phyloP scores from a whole-genome alignment of 2,888 invertebrate genomes.

The Deilephila porcellus region DNA sequence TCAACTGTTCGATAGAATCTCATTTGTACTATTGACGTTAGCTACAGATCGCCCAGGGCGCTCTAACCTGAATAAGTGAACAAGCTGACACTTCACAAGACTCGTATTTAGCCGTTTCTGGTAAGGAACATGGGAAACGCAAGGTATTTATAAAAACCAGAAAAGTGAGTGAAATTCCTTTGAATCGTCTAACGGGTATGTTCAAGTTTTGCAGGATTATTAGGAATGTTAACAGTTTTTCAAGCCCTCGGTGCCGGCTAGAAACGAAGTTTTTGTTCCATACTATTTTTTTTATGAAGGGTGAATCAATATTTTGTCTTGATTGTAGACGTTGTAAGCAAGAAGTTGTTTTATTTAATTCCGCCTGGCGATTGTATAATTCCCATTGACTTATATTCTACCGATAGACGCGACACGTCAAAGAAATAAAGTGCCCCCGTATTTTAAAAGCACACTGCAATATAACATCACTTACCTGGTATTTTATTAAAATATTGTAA shows the following conservation, averaged over 20 bases:
- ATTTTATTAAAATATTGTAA: too few relatives aligned
- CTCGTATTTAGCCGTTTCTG: conserved; percentile 20
- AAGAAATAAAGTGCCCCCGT: too few relatives aligned
- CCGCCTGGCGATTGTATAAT: too few relatives aligned
- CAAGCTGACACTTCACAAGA: conserved; percentile 11
- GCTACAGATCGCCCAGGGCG: not conserved
- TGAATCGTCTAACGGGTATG: conserved; percentile 11
- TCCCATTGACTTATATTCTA: too few relatives aligned
- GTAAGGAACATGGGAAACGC: conserved; percentile 15
- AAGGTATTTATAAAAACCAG: conserved; percentile 13
- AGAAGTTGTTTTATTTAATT: too few relatives aligned
- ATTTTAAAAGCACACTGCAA: too few relatives aligned
- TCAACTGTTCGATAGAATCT: conserved; percentile 11
- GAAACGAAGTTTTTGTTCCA: not conserved
- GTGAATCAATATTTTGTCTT: too few relatives aligned
- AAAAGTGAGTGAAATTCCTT: conserved; percentile 16
- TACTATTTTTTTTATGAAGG: too few relatives aligned
- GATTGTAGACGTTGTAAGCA: too few relatives aligned
- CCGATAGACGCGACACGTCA: too few relatives aligned
- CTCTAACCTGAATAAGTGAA: conserved; percentile 19
- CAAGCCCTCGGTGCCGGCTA: not conserved
- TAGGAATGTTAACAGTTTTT: not conserved
- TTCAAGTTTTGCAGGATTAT: not conserved
- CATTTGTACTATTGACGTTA: not conserved
- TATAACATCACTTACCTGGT: too few relatives aligned